Conservation (phyloP, 2,888 invertebrate genomes). For the Lycophotia porphyrea region DNA sequence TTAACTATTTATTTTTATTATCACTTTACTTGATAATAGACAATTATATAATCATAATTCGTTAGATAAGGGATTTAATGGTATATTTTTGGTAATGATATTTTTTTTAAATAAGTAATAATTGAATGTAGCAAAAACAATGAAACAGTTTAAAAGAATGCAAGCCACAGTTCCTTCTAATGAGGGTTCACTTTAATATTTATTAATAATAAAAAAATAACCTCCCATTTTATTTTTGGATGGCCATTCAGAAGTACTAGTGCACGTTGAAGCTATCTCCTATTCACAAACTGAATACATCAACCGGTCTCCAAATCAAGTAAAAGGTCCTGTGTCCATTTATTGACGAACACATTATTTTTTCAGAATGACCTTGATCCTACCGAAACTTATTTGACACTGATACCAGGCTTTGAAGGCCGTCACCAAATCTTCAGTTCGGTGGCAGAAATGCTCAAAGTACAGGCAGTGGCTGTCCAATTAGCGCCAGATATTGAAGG, state of each 20-base stretch:
- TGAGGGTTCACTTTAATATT: not conserved
- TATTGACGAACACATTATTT: not conserved
- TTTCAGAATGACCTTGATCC: conserved; percentile 71
- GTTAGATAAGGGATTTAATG: not conserved
- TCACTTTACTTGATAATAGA: no score
- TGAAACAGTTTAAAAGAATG: not conserved
- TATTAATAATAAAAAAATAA: no score
- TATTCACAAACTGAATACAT: not conserved
- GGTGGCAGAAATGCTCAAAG: conserved; percentile 73
- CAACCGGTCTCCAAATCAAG: not conserved
- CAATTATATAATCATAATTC: no score
- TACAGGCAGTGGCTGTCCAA: conserved; percentile 73
- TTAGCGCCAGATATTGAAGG: conserved; percentile 72
- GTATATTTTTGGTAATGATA: not conserved
- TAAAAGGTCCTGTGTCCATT: not conserved
- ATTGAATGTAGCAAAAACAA: not conserved
- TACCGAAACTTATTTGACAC: conserved; percentile 68
- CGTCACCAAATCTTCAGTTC: conserved; percentile 70
- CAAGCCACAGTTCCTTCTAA: not conserved
- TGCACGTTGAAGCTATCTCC: not conserved
- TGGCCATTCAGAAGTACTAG: not conserved
- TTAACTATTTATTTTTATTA: no score
- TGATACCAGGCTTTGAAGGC: conserved; percentile 81
- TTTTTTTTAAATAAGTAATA: not conserved
- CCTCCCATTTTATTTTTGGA: not conserved